These are phyloP conservation scores for Tragelaphus buxtoni DNA, from an alignment of 2,113 vertebrate genomes.

Conservation along the genomic window DNA sequence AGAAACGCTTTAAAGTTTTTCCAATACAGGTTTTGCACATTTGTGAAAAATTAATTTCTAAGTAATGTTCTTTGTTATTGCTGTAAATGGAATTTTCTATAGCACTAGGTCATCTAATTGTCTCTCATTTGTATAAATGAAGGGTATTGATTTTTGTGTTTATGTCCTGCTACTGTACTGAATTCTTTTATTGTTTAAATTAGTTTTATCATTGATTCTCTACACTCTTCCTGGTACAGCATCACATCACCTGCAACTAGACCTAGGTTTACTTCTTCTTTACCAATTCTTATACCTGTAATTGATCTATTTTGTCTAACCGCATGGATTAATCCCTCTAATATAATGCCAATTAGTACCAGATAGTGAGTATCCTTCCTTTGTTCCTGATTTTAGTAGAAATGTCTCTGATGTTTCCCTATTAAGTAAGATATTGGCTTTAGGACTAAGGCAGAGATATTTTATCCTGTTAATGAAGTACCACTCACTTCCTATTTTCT, in stretches of 20 bases:
- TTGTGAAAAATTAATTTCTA: conserved; percentile 16
- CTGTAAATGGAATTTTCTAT: neutral
- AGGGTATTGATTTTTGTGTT: conserved; percentile 6
- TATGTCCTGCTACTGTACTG: neutral
- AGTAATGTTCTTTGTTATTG: conserved; percentile 14
- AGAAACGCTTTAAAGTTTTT: neutral
- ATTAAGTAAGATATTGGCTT: neutral
- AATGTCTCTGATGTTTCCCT: neutral
- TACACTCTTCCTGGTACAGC: neutral
- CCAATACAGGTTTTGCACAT: neutral
- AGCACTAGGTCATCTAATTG: neutral
- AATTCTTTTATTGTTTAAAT: conserved; percentile 26
- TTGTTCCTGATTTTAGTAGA: conserved; percentile 13
- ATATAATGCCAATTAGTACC: conserved; percentile 6
- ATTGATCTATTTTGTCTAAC: conserved; percentile 23
- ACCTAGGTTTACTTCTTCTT: conserved; percentile 9
- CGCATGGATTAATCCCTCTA: neutral
- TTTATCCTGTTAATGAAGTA: neutral
- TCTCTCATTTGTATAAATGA: conserved; percentile 2
- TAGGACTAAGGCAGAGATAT: neutral
- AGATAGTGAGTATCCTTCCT: neutral
- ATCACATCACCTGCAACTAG: neutral
- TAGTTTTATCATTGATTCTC: conserved; percentile 14
- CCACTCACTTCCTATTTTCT: conserved; percentile 23
- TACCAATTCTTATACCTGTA: neutral